Conservation (phyloP, 2,797 vertebrate genomes). For the Peromyscus aztecus region DNA sequence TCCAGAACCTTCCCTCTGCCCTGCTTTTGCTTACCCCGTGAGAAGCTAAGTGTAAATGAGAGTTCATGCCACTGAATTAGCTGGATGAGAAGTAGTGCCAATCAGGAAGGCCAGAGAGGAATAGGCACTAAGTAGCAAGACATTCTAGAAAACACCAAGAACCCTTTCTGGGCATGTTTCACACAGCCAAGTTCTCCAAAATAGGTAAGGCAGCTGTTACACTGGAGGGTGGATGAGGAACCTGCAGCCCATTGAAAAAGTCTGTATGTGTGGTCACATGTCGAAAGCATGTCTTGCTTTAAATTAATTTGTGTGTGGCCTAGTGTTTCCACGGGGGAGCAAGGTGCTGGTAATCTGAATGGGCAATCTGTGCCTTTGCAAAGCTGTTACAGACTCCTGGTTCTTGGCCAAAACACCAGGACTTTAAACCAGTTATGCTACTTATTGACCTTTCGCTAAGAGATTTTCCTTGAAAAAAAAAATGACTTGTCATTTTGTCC, state of each 20-base stretch:
- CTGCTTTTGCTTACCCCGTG: background rate
- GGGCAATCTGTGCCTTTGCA: background rate
- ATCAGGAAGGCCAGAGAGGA: background rate
- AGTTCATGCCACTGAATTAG: background rate
- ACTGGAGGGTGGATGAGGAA: background rate
- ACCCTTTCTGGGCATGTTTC: background rate
- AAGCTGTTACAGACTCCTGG: background rate
- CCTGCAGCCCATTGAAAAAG: background rate
- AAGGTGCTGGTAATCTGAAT: background rate
- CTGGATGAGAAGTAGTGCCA: background rate
- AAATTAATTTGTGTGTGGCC: background rate
- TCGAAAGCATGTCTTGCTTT: background rate
- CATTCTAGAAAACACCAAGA: background rate
- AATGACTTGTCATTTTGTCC: conserved; percentile 16
- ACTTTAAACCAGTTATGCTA: conserved; percentile 27
- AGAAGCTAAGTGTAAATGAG: background rate
- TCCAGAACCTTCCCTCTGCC: background rate
- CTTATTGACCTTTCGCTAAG: conserved; percentile 49
- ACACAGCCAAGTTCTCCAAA: background rate
- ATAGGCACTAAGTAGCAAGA: background rate
- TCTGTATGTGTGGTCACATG: background rate
- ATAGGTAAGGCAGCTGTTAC: background rate
- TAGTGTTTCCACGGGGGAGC: background rate
- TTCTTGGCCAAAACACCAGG: background rate
- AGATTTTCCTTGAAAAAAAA: conserved; percentile 44